phyloP scores from a whole-genome alignment of 1,140 invertebrate genomes.

The Pseudomyrmex dendroicus region DNA sequence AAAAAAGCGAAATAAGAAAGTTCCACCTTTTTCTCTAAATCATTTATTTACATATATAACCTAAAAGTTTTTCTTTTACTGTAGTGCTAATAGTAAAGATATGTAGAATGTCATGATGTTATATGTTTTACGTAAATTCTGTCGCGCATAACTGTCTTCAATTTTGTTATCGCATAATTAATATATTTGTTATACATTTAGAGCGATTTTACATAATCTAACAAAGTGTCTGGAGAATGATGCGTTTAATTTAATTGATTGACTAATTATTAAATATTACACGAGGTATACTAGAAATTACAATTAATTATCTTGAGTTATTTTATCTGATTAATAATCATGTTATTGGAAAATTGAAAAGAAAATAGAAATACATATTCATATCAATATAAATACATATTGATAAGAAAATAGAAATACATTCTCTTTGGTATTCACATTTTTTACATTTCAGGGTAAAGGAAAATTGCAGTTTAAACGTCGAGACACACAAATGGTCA shows the following conservation, averaged over 20 bases:
- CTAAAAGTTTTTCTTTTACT: neutral
- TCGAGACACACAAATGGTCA: neutral
- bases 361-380: too few species aligned
- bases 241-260: neutral
- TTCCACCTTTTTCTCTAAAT: neutral
- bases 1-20: constrained; percentile 5
- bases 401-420: too few species aligned
- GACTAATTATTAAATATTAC: constrained; percentile 49
- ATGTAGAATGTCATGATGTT: neutral
- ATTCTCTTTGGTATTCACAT: too few species aligned
- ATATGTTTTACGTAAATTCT: neutral
- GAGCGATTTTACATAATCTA: too few species aligned
- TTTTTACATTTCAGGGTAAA: neutral
- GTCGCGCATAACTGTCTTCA: neutral
- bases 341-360: neutral
- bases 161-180: neutral
- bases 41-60: neutral
- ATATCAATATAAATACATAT: too few species aligned
- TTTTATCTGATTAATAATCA: constrained; percentile 33
- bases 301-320: constrained; percentile 19
- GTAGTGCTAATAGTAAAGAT: neutral
- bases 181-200: too few species aligned
- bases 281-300: constrained; percentile 20
- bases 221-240: too few species aligned
- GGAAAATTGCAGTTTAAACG: neutral